Evolutionary conservation across 2,113 vertebrate species (phyloP).

Genomic region (Panurus biarmicus): DNA sequence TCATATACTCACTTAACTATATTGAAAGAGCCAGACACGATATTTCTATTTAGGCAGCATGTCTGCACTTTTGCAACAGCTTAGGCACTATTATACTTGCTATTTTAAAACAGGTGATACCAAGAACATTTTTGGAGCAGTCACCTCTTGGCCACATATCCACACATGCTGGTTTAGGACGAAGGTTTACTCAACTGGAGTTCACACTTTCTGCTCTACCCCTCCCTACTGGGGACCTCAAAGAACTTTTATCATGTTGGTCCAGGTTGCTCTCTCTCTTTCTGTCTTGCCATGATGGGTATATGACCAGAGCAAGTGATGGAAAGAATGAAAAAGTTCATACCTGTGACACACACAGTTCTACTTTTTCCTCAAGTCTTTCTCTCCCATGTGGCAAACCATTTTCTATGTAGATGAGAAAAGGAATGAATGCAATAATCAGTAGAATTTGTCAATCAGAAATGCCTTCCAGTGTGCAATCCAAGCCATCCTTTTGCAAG

Average conservation of each 20-base stretch:
- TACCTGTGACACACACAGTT: background rate
- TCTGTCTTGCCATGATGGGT: background rate
- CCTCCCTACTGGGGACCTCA: background rate
- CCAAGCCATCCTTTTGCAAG: background rate
- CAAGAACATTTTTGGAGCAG: background rate
- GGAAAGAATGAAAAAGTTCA: background rate
- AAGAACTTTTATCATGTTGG: background rate
- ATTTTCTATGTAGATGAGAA: fast-evolving
- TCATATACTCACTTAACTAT: background rate
- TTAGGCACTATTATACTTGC: background rate
- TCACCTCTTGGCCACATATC: background rate
- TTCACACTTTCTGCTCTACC: background rate
- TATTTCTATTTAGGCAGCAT: background rate
- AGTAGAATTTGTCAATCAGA: background rate
- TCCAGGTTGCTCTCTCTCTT: background rate
- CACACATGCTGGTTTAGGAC: background rate
- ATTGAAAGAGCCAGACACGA: background rate
- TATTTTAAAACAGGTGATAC: background rate
- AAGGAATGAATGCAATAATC: fast-evolving
- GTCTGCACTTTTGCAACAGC: background rate
- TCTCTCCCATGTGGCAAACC: background rate
- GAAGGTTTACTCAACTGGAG: background rate
- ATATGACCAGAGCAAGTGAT: background rate
- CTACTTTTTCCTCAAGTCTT: background rate
- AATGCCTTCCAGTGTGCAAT: background rate